phyloP scores from a whole-genome alignment of 1,140 invertebrate species.

The Medauroidea extradentata region DNA sequence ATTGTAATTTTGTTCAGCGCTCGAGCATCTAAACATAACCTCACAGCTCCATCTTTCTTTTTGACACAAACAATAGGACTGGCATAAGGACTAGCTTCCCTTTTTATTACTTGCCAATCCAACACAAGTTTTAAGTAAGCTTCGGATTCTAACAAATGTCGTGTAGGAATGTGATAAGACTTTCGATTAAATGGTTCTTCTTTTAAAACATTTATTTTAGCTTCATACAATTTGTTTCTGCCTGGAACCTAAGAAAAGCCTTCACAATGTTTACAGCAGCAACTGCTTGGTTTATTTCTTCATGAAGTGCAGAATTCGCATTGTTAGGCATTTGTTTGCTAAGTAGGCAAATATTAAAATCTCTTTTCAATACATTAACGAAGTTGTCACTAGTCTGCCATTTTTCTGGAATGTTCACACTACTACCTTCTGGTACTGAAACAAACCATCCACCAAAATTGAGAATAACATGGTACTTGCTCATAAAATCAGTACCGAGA shows the following conservation, averaged over 20 bases:
- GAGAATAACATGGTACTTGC: neutral
- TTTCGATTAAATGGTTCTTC: conserved; percentile 8
- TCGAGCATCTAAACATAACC: conserved; percentile 36
- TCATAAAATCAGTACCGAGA: conserved; percentile 1
- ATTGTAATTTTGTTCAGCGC: conserved; percentile 32
- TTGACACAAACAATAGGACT: conserved; percentile 37
- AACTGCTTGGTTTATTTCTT: neutral
- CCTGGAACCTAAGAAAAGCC: too few species aligned
- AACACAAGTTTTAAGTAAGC: conserved; percentile 23
- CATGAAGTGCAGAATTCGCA: neutral
- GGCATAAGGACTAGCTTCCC: conserved; percentile 29
- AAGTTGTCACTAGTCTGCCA: neutral
- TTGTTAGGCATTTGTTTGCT: neutral
- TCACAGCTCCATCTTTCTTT: conserved; percentile 29
- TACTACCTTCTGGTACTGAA: neutral
- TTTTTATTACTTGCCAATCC: conserved; percentile 21
- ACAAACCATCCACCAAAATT: neutral
- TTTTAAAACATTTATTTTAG: too few species aligned
- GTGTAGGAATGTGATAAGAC: conserved; percentile 23
- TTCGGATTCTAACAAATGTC: conserved; percentile 13
- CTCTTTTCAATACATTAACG: neutral
- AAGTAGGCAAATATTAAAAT: neutral
- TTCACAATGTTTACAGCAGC: neutral
- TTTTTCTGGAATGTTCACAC: neutral
- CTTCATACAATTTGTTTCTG: too few species aligned